A percentile compares a stretch with the other conserved stretches of the same genome.
These are phyloP conservation scores for Amiota communis DNA, from an alignment of 2,888 invertebrate species.

Conservation along the genomic window DNA sequence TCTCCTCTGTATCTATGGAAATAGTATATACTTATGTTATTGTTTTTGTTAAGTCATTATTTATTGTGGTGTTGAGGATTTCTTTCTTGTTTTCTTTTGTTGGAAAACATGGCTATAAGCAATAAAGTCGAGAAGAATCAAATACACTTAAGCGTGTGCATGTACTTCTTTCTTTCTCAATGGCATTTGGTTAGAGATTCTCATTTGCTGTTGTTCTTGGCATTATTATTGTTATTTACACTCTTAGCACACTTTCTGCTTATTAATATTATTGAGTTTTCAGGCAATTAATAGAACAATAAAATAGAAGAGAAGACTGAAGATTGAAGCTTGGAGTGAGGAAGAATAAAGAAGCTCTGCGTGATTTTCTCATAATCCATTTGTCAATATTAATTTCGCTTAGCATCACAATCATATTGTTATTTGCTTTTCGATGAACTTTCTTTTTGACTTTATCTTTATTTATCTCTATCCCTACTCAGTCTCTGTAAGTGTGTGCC, in stretches of 20 bases:
- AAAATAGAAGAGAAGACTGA: background rate
- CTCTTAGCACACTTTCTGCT: too few species aligned
- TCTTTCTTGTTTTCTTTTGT: too few species aligned
- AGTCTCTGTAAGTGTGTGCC: background rate
- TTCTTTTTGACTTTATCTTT: conserved; percentile 38
- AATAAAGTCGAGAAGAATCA: background rate
- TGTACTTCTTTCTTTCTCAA: conserved; percentile 3
- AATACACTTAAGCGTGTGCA: background rate
- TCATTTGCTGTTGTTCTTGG: background rate
- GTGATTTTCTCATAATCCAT: conserved; percentile 21
- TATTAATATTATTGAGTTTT: too few species aligned
- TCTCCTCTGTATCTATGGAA: background rate
- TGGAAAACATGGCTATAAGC: too few species aligned
- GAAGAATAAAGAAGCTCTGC: background rate
- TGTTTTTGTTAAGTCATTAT: conserved; percentile 24
- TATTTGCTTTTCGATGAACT: background rate
- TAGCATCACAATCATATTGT: conserved; percentile 31
- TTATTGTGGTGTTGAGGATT: conserved; percentile 3
- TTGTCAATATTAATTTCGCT: conserved; percentile 30
- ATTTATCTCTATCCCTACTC: conserved; percentile 25
- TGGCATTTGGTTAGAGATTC: background rate
- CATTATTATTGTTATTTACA: background rate
- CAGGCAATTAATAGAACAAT: too few species aligned
- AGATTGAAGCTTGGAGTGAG: background rate
- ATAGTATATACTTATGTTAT: background rate